Evolutionary conservation across 2,797 vertebrate species (phyloP).

Genomic region (Mormyrops boulengeri): DNA sequence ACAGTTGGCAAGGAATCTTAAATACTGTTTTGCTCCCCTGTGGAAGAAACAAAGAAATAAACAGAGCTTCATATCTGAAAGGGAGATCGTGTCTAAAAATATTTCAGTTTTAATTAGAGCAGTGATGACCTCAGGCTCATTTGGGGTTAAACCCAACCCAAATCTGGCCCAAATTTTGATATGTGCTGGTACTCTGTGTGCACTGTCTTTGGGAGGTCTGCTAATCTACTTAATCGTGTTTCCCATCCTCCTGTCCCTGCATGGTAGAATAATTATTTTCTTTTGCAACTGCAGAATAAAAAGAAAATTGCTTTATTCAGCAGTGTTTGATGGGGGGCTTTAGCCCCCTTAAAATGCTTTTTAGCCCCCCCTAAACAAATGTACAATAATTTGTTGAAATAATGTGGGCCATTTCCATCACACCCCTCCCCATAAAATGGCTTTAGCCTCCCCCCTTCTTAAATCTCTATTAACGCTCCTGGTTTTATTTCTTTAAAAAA

Average conservation of each 20-base stretch:
- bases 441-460: neutral
- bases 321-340: neutral
- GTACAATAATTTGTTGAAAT: neutral
- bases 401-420: neutral
- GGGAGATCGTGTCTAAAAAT: slow-evolving; percentile 49
- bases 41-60: slow-evolving; percentile 36
- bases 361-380: neutral
- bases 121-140: slow-evolving; percentile 46
- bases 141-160: slow-evolving; percentile 37
- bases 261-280: neutral
- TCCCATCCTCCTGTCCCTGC: neutral
- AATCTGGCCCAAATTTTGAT: slow-evolving; percentile 38
- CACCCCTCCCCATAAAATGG: neutral
- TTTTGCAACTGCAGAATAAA: neutral
- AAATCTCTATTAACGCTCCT: neutral
- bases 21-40: slow-evolving; percentile 50
- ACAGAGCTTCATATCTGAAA: slow-evolving; percentile 38
- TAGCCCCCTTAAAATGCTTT: neutral
- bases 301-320: neutral
- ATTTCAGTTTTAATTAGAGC: slow-evolving; percentile 55
- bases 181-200: slow-evolving; percentile 33
- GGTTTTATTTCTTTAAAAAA: neutral
- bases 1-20: slow-evolving; percentile 55
- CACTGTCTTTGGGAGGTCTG: neutral
- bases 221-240: neutral